These are phyloP conservation scores for Oscheius sp. DNA, from an alignment of 2,888 invertebrate genomes.

Conservation along the genomic window DNA sequence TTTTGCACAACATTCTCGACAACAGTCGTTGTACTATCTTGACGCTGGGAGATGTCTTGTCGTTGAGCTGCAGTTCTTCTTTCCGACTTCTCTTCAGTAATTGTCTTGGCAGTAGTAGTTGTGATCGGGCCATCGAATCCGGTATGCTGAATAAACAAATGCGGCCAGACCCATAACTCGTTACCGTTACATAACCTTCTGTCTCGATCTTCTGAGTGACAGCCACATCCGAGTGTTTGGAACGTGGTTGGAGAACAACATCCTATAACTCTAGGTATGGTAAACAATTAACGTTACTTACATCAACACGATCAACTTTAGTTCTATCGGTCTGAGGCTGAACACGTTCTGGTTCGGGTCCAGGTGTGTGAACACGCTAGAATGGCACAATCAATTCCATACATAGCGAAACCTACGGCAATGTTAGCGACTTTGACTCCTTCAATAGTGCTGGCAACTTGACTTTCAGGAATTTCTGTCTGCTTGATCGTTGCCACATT, in stretches of 20 bases:
- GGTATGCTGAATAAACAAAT: conserved; percentile 1
- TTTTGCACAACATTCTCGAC: conserved; percentile 26
- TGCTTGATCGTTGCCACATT: conserved; percentile 43
- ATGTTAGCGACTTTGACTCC: conserved; percentile 28
- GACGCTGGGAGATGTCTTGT: conserved; percentile 8
- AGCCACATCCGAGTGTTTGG: conserved; percentile 20
- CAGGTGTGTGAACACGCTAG: conserved; percentile 49
- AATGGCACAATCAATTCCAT: conserved; percentile 8
- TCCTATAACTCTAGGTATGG: background rate
- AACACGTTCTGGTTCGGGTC: conserved; percentile 40
- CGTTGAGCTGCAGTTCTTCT: background rate
- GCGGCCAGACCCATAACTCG: background rate
- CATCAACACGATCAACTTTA: conserved; percentile 49
- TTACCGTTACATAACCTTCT: conserved; percentile 31
- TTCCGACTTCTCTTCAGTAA: conserved; percentile 11
- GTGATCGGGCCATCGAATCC: conserved; percentile 1
- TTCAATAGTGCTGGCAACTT: conserved; percentile 26
- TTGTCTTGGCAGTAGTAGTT: conserved; percentile 4
- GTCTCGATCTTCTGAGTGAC: conserved; percentile 5
- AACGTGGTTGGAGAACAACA: conserved; percentile 18
- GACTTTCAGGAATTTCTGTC: conserved; percentile 11
- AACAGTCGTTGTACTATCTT: conserved; percentile 20
- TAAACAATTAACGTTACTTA: background rate
- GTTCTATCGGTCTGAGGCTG: conserved; percentile 40
- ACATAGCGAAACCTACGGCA: background rate